Percentiles rank a stretch among this genome's conserved stretches.
Conservation (phyloP, 2,797 vertebrate species). For the Pteronotus mesoamericanus region DNA sequence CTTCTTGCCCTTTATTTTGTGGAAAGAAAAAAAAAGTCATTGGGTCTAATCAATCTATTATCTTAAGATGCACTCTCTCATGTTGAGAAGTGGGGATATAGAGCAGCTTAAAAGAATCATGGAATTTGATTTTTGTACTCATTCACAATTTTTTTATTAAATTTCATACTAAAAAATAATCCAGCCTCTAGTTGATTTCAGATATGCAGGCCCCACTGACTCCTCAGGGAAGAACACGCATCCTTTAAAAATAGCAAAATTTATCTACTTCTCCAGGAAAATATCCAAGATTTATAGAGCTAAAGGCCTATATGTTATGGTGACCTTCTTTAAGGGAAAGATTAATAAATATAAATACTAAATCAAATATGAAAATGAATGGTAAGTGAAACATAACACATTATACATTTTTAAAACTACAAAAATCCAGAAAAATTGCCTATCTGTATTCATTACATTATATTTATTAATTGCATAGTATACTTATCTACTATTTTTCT, state of each 20-base stretch:
- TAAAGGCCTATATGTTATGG: background rate
- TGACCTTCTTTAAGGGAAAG: background rate
- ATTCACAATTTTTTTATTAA: background rate
- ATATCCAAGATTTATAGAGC: background rate
- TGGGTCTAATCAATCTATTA: background rate
- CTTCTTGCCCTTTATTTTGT: background rate
- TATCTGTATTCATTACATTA: background rate
- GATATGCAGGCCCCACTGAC: background rate
- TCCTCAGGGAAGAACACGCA: background rate
- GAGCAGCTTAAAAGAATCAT: background rate
- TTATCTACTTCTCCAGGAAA: background rate
- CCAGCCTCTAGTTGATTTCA: background rate
- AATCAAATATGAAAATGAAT: background rate
- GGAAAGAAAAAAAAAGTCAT: background rate
- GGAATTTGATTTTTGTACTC: background rate
- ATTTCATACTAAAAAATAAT: background rate
- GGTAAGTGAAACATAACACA: background rate
- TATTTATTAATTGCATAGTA: background rate
- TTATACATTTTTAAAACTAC: background rate
- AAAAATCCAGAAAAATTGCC: background rate
- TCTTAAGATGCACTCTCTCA: background rate
- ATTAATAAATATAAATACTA: background rate
- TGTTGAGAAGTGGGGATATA: background rate
- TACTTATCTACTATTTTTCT: background rate
- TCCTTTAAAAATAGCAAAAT: background rate